These are phyloP conservation scores for Elanoides forficatus DNA, from an alignment of 2,113 vertebrate genomes.

Conservation along the genomic window DNA sequence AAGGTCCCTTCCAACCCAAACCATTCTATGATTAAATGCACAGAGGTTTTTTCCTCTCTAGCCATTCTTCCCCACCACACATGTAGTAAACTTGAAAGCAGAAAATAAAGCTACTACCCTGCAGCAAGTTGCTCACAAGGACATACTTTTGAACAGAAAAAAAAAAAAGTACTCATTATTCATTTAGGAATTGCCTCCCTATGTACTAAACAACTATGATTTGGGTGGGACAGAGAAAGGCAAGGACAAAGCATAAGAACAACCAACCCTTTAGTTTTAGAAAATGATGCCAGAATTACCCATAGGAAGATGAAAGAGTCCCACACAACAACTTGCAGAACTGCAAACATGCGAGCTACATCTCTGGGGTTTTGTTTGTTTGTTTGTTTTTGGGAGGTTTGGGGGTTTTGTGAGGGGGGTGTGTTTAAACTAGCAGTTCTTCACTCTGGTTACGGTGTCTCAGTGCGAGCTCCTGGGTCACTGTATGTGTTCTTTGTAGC, in stretches of 20 bases:
- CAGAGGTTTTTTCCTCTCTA: background rate
- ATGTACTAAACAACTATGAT: background rate
- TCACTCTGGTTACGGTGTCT: background rate
- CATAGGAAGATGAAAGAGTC: background rate
- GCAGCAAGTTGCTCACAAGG: background rate
- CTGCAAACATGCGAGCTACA: background rate
- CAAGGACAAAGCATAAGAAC: background rate
- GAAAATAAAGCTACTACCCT: background rate
- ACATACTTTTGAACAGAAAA: background rate
- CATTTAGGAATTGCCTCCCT: background rate
- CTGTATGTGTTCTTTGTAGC: rapidly evolving
- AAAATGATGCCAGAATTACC: background rate
- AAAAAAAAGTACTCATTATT: background rate
- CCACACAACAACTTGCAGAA: background rate
- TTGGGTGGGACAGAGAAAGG: background rate
- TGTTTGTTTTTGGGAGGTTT: background rate
- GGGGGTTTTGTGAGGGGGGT: rapidly evolving
- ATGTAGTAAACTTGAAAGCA: background rate
- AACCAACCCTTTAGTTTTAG: background rate
- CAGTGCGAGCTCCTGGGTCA: background rate
- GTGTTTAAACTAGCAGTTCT: background rate
- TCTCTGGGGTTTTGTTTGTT: background rate
- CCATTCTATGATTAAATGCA: background rate
- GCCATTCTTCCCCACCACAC: background rate
- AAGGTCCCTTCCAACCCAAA: background rate